Base-by-base conservation (phyloP, 35 echinoderm and acorn worm species). In the Ophiothrix spiculata region DNA sequence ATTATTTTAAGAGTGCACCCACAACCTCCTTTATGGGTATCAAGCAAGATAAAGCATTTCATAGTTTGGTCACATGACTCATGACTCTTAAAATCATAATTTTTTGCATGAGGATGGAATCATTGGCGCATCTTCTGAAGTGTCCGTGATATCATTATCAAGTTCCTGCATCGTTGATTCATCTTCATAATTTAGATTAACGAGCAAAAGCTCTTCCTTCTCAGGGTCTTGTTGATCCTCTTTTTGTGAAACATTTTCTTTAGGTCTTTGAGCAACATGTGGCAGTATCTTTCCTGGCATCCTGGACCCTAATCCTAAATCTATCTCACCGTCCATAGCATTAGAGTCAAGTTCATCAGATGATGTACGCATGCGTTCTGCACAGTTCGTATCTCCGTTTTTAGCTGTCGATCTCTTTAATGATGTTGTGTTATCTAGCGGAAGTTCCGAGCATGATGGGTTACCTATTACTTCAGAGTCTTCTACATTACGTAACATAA, bases 381-480 rank as follows among this genome's bases (percentile, higher is more conserved):
- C n/a, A n/a, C n/a, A n/a, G 39, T 17, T 37, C 38, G 31, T 38
- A 39, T 36, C 42, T 83, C 38, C n/a, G n/a, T n/a, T n/a, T n/a
- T n/a, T n/a, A n/a, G 81, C 56, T 28, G 1, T 83, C 79, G 80
- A 89, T 76, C 32, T 84, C 76, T 28, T 33, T 37, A 39, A 75
- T 81, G 39, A 36, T 1, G 25, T 77, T 35, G 14, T 56, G 60
- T 31, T 82, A 16, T 31, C 73, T 0, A 83, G 38, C 69, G 82
- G 82, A 17, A 74, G 56, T 21, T 81, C 81, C 1, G 80, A 35
- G 8, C 60, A 69, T 0, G 79, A 45, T 14, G 86, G 87, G 35
- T 84, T 90, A 46, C 77, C 77, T 73, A 90, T 90, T 73, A 90
- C 88, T 45, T 90, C 81, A 10, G 84, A 80, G 15, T 75, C 23